A percentile compares a stretch with the other conserved stretches of the same genome.
phyloP scores from a whole-genome alignment of 2,888 invertebrate species.

The Tenthredo livida region DNA sequence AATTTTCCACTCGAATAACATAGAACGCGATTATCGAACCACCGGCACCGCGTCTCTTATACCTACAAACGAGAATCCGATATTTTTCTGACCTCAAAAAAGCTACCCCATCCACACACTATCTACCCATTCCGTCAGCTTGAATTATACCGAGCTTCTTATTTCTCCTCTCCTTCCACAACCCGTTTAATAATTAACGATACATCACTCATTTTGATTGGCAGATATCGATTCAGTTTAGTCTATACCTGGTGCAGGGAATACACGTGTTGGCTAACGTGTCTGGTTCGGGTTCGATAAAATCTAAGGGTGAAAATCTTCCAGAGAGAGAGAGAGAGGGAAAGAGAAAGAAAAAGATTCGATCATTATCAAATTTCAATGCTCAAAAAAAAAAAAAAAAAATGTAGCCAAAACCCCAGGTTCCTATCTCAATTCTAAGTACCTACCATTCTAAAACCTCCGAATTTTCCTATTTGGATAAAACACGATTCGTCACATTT shows the following conservation, averaged over 20 bases:
- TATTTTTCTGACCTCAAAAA: constrained; percentile 33
- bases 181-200: constrained; percentile 44
- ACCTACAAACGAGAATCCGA: constrained; percentile 46
- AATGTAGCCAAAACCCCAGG: too few relatives aligned
- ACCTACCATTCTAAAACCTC: too few relatives aligned
- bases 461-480: too few relatives aligned
- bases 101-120: not conserved
- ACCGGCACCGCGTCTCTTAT: not conserved
- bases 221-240: constrained; percentile 36
- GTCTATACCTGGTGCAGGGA: not conserved
- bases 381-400: too few relatives aligned
- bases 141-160: constrained; percentile 33
- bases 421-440: too few relatives aligned
- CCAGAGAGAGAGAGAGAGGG: not conserved
- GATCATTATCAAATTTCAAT: too few relatives aligned
- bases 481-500: too few relatives aligned
- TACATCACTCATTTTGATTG: constrained; percentile 40
- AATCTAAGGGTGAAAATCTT: not conserved
- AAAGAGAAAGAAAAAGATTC: not conserved
- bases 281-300: not conserved
- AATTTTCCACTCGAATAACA: constrained; percentile 39
- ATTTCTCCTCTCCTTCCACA: not conserved
- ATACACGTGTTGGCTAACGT: constrained; percentile 1
- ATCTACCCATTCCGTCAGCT: not conserved
- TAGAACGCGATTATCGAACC: constrained; percentile 31